Conservation (phyloP, 1,140 invertebrate genomes). For the Amyelois transitella region DNA sequence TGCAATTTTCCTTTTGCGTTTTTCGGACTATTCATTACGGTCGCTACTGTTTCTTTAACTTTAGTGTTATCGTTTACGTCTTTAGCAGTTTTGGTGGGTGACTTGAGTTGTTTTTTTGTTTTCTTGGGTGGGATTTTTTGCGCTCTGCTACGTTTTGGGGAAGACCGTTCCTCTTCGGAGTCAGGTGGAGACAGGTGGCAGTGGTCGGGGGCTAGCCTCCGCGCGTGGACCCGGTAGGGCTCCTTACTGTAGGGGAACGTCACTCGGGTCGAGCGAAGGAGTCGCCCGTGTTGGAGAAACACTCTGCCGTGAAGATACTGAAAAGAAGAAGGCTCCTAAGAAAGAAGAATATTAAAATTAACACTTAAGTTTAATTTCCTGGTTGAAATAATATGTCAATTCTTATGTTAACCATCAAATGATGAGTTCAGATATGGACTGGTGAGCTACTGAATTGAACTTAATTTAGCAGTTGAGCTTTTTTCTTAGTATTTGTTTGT, state of each 20-base stretch:
- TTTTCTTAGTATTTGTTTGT: too few relatives aligned
- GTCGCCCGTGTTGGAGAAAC: conserved; percentile 81
- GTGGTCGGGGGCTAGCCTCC: conserved; percentile 51
- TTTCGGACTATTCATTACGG: conserved; percentile 24
- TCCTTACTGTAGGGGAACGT: conserved; percentile 69
- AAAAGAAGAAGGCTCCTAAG: conserved; percentile 26
- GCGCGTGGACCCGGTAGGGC: conserved; percentile 54
- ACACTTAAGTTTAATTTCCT: too few relatives aligned
- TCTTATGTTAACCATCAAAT: too few relatives aligned
- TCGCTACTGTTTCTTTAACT: conserved; percentile 35
- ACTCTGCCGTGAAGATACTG: conserved; percentile 85
- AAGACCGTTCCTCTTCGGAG: conserved; percentile 56
- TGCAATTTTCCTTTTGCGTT: conserved; percentile 29
- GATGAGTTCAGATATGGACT: too few relatives aligned
- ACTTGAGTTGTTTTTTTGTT: conserved; percentile 49
- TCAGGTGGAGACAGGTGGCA: conserved; percentile 37
- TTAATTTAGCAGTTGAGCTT: too few relatives aligned
- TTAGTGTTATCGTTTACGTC: conserved; percentile 66
- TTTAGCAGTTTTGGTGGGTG: conserved; percentile 55
- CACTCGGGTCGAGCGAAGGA: conserved; percentile 79
- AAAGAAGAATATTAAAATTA: too few relatives aligned
- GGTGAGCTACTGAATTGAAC: too few relatives aligned
- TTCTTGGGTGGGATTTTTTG: conserved; percentile 48
- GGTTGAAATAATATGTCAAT: too few relatives aligned
- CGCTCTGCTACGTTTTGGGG: conserved; percentile 45